Evolutionary conservation across 1,140 invertebrate genomes (phyloP).

Genomic region (Ptiloglossa arizonensis): DNA sequence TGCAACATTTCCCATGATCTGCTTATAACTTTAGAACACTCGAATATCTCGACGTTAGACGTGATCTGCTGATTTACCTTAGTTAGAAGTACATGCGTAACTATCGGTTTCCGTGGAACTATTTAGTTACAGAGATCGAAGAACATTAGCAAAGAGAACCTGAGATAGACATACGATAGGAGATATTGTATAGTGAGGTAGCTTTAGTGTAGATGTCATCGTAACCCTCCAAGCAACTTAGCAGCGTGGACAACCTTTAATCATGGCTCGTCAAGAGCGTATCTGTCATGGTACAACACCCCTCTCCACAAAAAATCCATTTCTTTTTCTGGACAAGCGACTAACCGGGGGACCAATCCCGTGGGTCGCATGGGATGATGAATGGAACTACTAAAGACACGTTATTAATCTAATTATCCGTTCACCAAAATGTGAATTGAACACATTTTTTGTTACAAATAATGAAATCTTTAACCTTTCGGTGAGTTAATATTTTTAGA

Average conservation of each 20-base stretch:
- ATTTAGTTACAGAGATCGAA: conserved; percentile 34
- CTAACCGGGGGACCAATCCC: conserved; percentile 12
- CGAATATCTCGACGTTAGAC: conserved; percentile 5
- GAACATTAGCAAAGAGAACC: conserved; percentile 25
- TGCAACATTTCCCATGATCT: neutral
- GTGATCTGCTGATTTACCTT: conserved; percentile 18
- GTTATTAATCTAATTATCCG: neutral
- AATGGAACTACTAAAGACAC: neutral
- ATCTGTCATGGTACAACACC: conserved; percentile 26
- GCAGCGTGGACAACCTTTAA: conserved; percentile 33
- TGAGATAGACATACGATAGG: conserved; percentile 41
- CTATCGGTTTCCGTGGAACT: conserved; percentile 13
- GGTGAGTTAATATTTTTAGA: no score
- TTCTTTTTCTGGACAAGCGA: conserved; percentile 7
- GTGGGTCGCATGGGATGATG: neutral
- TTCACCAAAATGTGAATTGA: neutral
- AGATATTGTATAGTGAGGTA: conserved; percentile 16
- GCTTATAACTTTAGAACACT: conserved; percentile 7
- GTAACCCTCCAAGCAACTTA: conserved; percentile 20
- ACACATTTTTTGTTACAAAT: neutral
- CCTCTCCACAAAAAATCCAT: conserved; percentile 12
- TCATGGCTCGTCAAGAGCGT: conserved; percentile 36
- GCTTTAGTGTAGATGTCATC: conserved; percentile 43
- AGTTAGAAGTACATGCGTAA: conserved; percentile 15
- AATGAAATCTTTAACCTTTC: neutral